Evolutionary conservation across 2,113 vertebrate genomes (phyloP).

Genomic region (Poecile atricapillus): DNA sequence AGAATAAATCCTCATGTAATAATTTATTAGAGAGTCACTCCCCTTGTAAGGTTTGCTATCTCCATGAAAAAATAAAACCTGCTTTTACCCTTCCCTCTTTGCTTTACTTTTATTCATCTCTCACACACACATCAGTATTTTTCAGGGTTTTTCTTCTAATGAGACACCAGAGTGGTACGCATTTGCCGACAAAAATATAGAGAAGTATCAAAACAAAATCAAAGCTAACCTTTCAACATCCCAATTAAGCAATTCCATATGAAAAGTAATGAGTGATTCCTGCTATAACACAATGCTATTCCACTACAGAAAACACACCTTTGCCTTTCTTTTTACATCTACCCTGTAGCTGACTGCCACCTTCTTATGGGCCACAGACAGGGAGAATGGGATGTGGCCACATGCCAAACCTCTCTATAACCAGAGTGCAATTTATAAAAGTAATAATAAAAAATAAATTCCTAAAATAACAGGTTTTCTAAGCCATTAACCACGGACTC

Average conservation of each 20-base stretch:
- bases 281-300: neutral
- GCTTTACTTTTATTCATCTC: slow-evolving; percentile 8
- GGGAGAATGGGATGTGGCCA: neutral
- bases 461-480: slow-evolving; percentile 24
- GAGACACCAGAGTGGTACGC: slow-evolving; percentile 3
- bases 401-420: neutral
- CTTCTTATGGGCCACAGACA: neutral
- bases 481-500: neutral
- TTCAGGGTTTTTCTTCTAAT: slow-evolving; percentile 23
- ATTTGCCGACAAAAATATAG: slow-evolving; percentile 2
- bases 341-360: neutral
- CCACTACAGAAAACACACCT: neutral
- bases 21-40: neutral
- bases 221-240: slow-evolving; percentile 56
- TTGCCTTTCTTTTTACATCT: neutral
- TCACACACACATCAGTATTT: neutral
- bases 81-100: neutral
- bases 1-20: neutral
- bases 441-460: neutral
- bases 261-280: neutral
- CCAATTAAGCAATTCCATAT: slow-evolving; percentile 23
- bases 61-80: neutral
- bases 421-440: neutral
- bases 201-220: slow-evolving; percentile 56
- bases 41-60: neutral